phyloP scores from a whole-genome alignment of 2,113 vertebrate genomes.

The Galemys pyrenaicus region DNA sequence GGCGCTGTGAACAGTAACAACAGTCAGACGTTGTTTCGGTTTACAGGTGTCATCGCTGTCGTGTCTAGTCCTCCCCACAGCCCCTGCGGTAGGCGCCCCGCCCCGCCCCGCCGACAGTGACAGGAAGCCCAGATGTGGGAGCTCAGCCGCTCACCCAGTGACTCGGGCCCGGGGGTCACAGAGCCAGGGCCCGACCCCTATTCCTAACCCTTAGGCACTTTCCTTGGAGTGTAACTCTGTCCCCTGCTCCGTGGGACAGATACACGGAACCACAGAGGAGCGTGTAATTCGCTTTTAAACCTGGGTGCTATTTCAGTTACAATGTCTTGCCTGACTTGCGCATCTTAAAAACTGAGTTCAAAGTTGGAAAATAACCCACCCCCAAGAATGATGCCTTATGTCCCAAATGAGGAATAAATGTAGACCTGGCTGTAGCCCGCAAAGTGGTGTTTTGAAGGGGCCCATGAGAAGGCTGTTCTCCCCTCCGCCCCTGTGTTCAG shows the following conservation, averaged over 20 bases:
- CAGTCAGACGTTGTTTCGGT: background rate
- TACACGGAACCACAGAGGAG: conserved; percentile 33
- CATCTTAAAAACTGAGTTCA: conserved; percentile 70
- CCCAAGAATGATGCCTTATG: conserved; percentile 53
- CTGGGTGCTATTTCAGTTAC: conserved; percentile 45
- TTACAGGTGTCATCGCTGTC: background rate
- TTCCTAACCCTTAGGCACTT: background rate
- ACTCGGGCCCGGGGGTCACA: background rate
- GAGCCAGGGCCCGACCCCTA: background rate
- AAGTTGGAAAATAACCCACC: conserved; percentile 71
- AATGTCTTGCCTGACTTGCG: conserved; percentile 60
- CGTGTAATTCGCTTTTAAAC: conserved; percentile 8
- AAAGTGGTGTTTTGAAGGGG: background rate
- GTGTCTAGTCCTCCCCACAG: background rate
- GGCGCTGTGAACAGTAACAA: background rate
- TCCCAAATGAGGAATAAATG: conserved; percentile 76
- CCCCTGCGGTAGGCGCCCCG: too few species aligned
- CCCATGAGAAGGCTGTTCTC: background rate
- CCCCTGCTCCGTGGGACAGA: background rate
- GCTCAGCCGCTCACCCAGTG: too few species aligned
- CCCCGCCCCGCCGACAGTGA: too few species aligned
- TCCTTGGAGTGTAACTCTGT: background rate
- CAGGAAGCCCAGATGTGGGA: too few species aligned
- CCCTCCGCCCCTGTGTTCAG: conserved; percentile 65
- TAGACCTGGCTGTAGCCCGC: background rate